These are phyloP conservation scores for Lepidonotus clava DNA, from an alignment of 2,888 invertebrate species.

Conservation along the genomic window DNA sequence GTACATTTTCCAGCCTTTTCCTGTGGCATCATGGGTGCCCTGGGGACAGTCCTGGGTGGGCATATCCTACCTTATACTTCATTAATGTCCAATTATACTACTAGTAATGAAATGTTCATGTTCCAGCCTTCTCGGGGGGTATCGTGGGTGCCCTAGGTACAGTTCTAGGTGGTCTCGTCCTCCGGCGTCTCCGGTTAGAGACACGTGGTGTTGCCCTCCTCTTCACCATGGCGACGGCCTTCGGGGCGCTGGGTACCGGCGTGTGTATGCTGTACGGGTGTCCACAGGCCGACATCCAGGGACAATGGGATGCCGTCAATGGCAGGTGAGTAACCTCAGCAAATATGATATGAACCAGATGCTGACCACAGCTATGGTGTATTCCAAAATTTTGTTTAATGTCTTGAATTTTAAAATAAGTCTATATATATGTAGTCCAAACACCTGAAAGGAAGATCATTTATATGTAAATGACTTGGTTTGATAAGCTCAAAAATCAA, in stretches of 20 bases:
- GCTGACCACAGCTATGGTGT: too few species aligned
- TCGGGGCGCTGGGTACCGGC: constrained; percentile 45
- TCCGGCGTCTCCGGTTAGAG: constrained; percentile 58
- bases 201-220: constrained; percentile 51
- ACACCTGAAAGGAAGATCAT: too few species aligned
- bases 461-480: too few species aligned
- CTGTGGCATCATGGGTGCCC: constrained; percentile 57
- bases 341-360: too few species aligned
- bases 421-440: too few species aligned
- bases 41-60: constrained; percentile 62
- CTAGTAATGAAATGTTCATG: too few species aligned
- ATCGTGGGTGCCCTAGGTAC: constrained; percentile 60
- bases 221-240: constrained; percentile 53
- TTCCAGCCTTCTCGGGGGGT: constrained; percentile 57
- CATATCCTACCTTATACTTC: too few species aligned
- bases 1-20: constrained; percentile 50
- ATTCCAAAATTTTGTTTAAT: too few species aligned
- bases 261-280: constrained; percentile 58
- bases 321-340: neutral
- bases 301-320: neutral
- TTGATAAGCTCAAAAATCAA: too few species aligned
- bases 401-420: too few species aligned
- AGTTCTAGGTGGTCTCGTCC: constrained; percentile 60
- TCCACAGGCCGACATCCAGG: constrained; percentile 58
- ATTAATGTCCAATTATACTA: too few species aligned